Base-by-base conservation (phyloP, 2,888 invertebrate species). In the Drosophila demipolita region DNA sequence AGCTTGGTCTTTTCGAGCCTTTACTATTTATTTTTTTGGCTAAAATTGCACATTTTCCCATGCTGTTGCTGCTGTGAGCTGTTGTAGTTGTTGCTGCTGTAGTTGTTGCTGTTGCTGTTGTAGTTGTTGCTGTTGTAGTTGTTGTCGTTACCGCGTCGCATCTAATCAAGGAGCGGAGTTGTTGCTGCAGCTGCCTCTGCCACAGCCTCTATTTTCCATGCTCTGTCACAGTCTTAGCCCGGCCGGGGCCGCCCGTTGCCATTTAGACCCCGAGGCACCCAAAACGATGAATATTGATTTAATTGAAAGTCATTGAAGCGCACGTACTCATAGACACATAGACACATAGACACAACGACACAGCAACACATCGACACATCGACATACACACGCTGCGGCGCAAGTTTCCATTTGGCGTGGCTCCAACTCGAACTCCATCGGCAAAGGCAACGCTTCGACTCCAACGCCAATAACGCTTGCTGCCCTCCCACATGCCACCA, bases 21-120 rank as follows among this genome's bases (percentile, higher is more conserved):
- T 87, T 87, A 77, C 82, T 83, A 86, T 84, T 87, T 84, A 83
- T 81, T 89, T 87, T 81, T 87, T 80, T 83, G 87, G 84, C 87
- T 80, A 87, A 91, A 91, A 91, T 90, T 91, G 90, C 91, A 91
- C 88, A 90, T 89, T 91, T 91, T 91, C 91, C 91, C 91, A 91
- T 90, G 90, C 80, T 60, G 73, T 49, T 38, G 66, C 29, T 72
- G 78, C 54, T 73, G 82, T 36, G 36, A 12, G 23, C 49, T 74
- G 77, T 23, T 69, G 61, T 36, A 38, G 63, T 53, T 64, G 75
- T 49, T 69, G 82, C 17, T 71, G 61, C 23, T 23, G 23, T 23
- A 23, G 23, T 26, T 72, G 64, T 35, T 67, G 62, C 26, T 69
- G 71, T 48, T 60, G 66, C 20, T 54, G 62, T 23, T 75, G 48